Base-by-base conservation (phyloP, 2,797 vertebrate species). In the Gorsachius magnificus region DNA sequence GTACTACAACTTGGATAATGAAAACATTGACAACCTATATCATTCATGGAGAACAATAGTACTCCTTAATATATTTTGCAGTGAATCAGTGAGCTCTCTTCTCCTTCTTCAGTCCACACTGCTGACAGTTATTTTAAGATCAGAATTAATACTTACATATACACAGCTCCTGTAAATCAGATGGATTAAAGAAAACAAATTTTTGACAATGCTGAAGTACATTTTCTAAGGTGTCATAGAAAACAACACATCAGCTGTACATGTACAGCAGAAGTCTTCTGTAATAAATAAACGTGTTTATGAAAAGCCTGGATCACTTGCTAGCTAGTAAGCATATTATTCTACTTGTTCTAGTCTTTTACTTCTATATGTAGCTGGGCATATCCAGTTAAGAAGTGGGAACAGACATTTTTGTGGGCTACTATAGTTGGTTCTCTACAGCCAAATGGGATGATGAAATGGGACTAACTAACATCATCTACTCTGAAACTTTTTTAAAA, bases 21-120 rank as follows among this genome's bases (percentile, higher is more conserved):
- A 95, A 94, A 94, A 79, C 65, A 72, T 86, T 92, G 95, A 91
- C 93, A 83, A 88, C 75, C 63, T 90, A 2, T 94, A 60, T 93
- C 80, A 94, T 95, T 96, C 90, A 87, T 87, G 66, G 71, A 90
- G 78, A 93, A 91, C 93, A 94, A 93, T 93, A 94, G 82, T 95
- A 95, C 80, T 93, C 78, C 61, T 78, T 88, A 89, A 90, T 92
- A 33, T 79, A 69, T 94, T 92, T 93, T 93, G 70, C 74, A 89
- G 2, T 92, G 93, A 91, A 92, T 94, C 92, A 93, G 71, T 82
- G 93, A 89, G 60, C 64, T 76, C 38, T 51, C 70, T 90, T 78
- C 51, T 54, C 29, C 53, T 89, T 31, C 28, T 83, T 74, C 89
- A 93, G 28, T 89, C 91, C 68, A 81, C 12, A 0, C 93, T 92